Evolutionary conservation across 1,140 invertebrate genomes (phyloP), one percentile per base, ranked within the genome.

Genomic region (Heliconius eleuchia): DNA sequence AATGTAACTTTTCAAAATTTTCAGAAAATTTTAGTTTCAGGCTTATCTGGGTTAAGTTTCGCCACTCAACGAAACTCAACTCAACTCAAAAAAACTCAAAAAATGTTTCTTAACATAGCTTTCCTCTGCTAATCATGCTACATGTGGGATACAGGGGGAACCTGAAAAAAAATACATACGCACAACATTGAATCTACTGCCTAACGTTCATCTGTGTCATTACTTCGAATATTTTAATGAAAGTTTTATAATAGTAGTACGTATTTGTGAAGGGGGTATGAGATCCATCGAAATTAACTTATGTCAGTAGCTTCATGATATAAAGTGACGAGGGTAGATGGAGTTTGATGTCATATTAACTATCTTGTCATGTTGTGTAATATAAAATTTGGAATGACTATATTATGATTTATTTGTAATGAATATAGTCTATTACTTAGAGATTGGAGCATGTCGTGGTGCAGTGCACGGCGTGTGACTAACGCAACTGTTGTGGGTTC

Each of bases 291-390:
- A 66, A 66, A 27, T 66, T 66, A 66, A 66, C 60, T 66, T 66
- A 66, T n/a, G 60, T 66, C 60, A 66, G 57, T 27, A 60, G 27
- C 60, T 27, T 27, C 27, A 66, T 66, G 60, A 27, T 23, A 66
- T 11, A 66, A 66, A 66, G 60, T 66, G 60, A 66, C 60, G 60
- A 66, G 60, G 60, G 60, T 66, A 23, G 60, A 66, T 66, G 23
- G 60, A 18, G 27, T 66, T 30, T 30, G 60, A 66, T 30, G 27
- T 66, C 60, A 66, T 30, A 66, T 66, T 1, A 30, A 66, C 9
- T 66, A 57, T 57, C n/a, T 57, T 57, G 30, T 30, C 18, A 16
- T 66, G 27, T 30, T 27, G 3, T 60, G 27, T 57, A 23, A 57
- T 30, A 30, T 13, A 66, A 66, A 66, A 66, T n/a, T 27, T 66